Base-by-base conservation (phyloP, 2,113 vertebrate species). In the Syrrhaptes paradoxus region DNA sequence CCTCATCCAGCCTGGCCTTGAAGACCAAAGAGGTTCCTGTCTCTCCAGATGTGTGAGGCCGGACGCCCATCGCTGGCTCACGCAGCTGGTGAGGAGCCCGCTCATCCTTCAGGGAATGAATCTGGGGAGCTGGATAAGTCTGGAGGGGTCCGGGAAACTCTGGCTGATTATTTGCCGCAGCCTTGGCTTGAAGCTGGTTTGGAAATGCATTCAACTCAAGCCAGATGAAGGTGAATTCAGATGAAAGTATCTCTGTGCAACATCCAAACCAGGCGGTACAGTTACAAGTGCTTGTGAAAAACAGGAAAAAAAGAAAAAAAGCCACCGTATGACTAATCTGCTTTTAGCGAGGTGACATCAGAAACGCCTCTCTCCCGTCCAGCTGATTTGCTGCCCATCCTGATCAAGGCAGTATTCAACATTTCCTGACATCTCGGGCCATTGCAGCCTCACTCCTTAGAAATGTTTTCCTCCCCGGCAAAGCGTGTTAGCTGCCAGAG, bases 21-120 rank as follows among this genome's bases (percentile, higher is more conserved):
- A 41, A 41, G 41, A 41, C 48, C 43, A 48, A 24, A 36, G 34
- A 26, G 10, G 7, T 6, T 71, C 13, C 43, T 22, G 2, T n/a
- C 16, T 52, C 29, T 25, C 32, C 61, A 49, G 48, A 24, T 1
- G 3, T 20, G 20, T 9, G 83, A 57, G 41, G 31, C 59, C 66
- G 49, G 61, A 31, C 1, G 2, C 19, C 26, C 34, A 20, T 51
- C 43, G 36, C 65, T 10, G 10, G 17, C 51, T 75, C 26, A 9
- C 46, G 54, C 52, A 36, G 75, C 46, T 72, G 55, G 7, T 0
- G 3, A 5, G 46, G 43, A 11, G 3, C 3, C 36, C 1, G 1
- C 49, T 88, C 6, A 9, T 38, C 36, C 31, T 78, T 22, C 11
- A 21, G 45, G 32, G 55, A 12, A 17, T 31, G n/a, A 20, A 19